Conservation (phyloP, 2,113 vertebrate species). For the Cinclus mexicanus region DNA sequence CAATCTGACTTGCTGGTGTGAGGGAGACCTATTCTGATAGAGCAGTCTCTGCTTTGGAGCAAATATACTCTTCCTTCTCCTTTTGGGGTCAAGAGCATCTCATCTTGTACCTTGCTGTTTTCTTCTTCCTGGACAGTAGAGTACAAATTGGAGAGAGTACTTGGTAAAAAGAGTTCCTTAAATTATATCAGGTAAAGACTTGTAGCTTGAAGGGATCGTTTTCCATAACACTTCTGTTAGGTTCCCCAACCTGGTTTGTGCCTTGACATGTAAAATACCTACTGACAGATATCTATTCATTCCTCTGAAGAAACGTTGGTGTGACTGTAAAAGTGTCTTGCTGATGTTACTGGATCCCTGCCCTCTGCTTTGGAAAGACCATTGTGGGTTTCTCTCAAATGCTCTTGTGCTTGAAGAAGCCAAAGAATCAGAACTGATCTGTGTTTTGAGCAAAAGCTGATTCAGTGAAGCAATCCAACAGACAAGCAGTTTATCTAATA, state of each 20-base stretch:
- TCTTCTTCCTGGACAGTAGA: neutral
- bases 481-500: neutral
- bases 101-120: neutral
- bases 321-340: neutral
- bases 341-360: neutral
- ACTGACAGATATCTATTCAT: neutral
- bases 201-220: neutral
- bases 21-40: neutral
- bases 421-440: neutral
- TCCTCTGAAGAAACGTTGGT: neutral
- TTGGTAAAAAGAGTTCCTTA: neutral
- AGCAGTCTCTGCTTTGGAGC: neutral
- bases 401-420: neutral
- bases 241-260: neutral
- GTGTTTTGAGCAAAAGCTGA: neutral
- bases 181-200: neutral
- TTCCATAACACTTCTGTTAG: neutral
- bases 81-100: neutral
- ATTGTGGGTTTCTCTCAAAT: neutral
- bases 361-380: neutral
- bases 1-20: neutral
- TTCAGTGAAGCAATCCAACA: neutral
- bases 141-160: neutral
- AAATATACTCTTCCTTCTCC: neutral
- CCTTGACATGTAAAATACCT: neutral